Conservation (phyloP, 2,113 vertebrate genomes). For the Balaenoptera acutorostrata region DNA sequence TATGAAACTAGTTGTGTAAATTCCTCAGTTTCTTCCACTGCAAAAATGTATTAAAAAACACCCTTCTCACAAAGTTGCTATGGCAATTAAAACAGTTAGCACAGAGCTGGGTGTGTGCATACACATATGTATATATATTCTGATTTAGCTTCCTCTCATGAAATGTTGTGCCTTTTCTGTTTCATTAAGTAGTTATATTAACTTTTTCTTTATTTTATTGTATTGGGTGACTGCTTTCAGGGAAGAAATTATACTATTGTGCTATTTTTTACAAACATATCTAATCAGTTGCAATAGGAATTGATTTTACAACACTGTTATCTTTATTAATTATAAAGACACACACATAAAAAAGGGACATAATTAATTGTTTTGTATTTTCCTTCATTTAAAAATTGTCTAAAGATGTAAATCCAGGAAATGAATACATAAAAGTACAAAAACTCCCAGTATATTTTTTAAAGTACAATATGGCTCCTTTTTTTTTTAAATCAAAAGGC, state of each 20-base stretch:
- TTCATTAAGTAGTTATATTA: neutral
- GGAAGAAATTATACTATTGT: neutral
- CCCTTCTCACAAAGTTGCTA: neutral
- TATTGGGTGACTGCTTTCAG: neutral
- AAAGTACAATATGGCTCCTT: neutral
- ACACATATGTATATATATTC: neutral
- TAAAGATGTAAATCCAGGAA: neutral
- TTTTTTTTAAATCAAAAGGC: neutral
- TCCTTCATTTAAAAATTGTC: neutral
- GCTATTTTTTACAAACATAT: neutral
- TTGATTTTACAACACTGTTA: neutral
- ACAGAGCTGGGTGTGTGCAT: neutral
- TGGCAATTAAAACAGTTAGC: neutral
- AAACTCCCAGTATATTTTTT: neutral
- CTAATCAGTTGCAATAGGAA: neutral
- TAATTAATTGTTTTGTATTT: neutral
- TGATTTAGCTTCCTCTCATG: neutral
- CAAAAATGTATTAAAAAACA: neutral
- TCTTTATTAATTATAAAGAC: neutral
- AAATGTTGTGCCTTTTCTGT: neutral
- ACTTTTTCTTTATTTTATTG: neutral
- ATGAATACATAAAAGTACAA: neutral
- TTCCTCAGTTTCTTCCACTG: neutral
- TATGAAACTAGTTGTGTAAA: neutral
- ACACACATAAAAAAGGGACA: neutral